These are phyloP conservation scores for Petrophora chlorosata DNA, from an alignment of 2,888 invertebrate species.

Conservation along the genomic window DNA sequence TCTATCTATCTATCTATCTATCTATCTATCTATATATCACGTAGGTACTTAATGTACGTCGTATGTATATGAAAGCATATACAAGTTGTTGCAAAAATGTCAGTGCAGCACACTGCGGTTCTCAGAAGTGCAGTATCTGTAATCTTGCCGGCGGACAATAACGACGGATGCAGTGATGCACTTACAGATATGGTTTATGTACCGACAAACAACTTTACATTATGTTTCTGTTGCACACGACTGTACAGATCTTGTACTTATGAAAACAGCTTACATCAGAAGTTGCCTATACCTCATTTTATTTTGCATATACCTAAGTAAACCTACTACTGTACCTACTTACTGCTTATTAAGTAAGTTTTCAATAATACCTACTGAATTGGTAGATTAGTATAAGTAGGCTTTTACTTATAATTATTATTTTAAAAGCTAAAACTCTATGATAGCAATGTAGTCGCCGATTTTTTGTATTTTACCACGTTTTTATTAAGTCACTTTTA, in stretches of 20 bases:
- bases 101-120: conserved; percentile 61
- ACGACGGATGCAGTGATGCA: conserved; percentile 68
- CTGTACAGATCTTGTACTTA: neutral
- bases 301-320: neutral
- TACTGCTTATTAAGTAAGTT: too few species aligned
- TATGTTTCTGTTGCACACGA: conserved; percentile 7
- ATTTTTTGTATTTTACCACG: too few species aligned
- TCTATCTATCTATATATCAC: too few species aligned
- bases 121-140: conserved; percentile 73
- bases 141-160: conserved; percentile 59
- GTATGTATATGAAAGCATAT: neutral
- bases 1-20: too few species aligned
- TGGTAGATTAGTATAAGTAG: too few species aligned
- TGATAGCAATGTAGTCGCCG: too few species aligned
- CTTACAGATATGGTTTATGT: conserved; percentile 57
- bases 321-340: too few species aligned
- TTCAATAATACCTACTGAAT: too few species aligned
- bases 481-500: too few species aligned
- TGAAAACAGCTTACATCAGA: neutral
- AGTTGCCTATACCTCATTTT: neutral
- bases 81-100: conserved; percentile 35
- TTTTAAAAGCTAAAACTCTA: too few species aligned
- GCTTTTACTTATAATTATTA: too few species aligned
- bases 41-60: neutral
- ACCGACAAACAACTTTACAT: conserved; percentile 25